Evolutionary conservation across 1,140 invertebrate genomes (phyloP).

Genomic region (Pararge aegeria): DNA sequence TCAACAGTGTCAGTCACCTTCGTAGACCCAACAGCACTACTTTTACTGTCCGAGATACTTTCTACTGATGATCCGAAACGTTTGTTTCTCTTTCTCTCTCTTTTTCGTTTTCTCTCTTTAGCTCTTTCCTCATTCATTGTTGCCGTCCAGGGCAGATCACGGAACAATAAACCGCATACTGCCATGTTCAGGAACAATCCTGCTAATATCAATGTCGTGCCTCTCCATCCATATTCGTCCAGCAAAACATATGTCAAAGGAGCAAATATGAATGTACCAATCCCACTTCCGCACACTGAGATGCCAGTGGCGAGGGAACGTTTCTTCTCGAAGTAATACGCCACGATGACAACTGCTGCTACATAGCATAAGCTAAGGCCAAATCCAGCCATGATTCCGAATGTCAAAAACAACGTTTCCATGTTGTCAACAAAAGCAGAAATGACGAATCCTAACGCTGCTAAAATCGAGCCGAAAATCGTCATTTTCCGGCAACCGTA

Average conservation of each 20-base stretch:
- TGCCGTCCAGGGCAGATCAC: slow-evolving; percentile 89
- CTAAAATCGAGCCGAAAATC: slow-evolving; percentile 89
- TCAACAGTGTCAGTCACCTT: slow-evolving; percentile 63
- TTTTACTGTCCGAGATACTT: slow-evolving; percentile 85
- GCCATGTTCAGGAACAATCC: slow-evolving; percentile 93
- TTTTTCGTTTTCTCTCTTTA: slow-evolving; percentile 81
- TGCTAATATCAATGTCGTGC: slow-evolving; percentile 89
- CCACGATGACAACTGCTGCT: slow-evolving; percentile 95
- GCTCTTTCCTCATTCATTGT: slow-evolving; percentile 83
- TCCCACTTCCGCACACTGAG: slow-evolving; percentile 94
- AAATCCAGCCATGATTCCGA: slow-evolving; percentile 92
- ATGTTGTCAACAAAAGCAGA: slow-evolving; percentile 89
- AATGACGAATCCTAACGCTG: slow-evolving; percentile 89
- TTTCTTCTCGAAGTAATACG: slow-evolving; percentile 97
- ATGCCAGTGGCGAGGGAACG: slow-evolving; percentile 95
- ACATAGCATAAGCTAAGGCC: slow-evolving; percentile 94
- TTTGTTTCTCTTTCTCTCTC: slow-evolving; percentile 82
- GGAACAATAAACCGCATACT: slow-evolving; percentile 92
- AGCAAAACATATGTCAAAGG: slow-evolving; percentile 90
- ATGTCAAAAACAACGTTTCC: slow-evolving; percentile 90
- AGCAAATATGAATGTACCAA: slow-evolving; percentile 95
- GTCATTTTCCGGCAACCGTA: slow-evolving; percentile 91
- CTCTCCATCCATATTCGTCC: slow-evolving; percentile 91
- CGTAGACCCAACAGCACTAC: slow-evolving; percentile 81
- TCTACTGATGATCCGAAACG: slow-evolving; percentile 83